A percentile compares a stretch with the other conserved stretches of the same genome.
Conservation (phyloP, 2,113 vertebrate species). For the Hyperoodon ampullatus region DNA sequence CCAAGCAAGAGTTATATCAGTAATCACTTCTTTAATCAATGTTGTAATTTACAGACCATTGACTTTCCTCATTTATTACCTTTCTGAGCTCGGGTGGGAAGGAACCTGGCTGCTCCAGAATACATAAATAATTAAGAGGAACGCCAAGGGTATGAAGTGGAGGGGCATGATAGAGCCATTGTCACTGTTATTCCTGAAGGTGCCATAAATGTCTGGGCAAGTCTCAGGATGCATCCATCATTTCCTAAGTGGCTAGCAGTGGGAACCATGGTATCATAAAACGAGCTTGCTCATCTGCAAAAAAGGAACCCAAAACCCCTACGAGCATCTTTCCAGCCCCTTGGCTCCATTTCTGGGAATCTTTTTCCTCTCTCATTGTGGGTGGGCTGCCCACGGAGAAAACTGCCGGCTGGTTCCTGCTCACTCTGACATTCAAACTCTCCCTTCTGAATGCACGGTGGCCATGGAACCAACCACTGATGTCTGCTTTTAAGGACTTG, state of each 20-base stretch:
- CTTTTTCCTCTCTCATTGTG: background rate
- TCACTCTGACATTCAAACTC: background rate
- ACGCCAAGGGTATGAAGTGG: conserved; percentile 69
- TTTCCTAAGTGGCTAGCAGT: conserved; percentile 84
- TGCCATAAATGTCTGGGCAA: conserved; percentile 85
- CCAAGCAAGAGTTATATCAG: conserved; percentile 77
- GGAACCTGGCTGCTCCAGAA: conserved; percentile 76
- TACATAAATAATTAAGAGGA: conserved; percentile 81
- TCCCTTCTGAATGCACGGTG: background rate
- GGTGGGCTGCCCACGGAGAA: fast-evolving
- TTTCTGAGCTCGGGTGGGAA: conserved; percentile 72
- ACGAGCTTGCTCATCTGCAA: conserved; percentile 72
- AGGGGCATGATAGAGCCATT: conserved; percentile 73
- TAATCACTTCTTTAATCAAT: conserved; percentile 87
- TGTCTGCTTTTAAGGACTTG: background rate
- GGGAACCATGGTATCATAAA: conserved; percentile 73
- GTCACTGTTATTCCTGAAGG: conserved; percentile 85
- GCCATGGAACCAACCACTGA: background rate
- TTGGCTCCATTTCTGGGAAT: background rate
- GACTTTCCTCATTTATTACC: conserved; percentile 84
- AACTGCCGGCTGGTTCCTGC: background rate
- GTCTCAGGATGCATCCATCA: conserved; percentile 87
- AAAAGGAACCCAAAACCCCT: conserved; percentile 85
- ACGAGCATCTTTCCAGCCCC: conserved; percentile 60
- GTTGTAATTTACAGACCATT: conserved; percentile 87